Percentiles rank a stretch among this genome's conserved stretches.
Evolutionary conservation across 1,140 invertebrate species (phyloP).

Genomic region (Hydropsyche tenuis): DNA sequence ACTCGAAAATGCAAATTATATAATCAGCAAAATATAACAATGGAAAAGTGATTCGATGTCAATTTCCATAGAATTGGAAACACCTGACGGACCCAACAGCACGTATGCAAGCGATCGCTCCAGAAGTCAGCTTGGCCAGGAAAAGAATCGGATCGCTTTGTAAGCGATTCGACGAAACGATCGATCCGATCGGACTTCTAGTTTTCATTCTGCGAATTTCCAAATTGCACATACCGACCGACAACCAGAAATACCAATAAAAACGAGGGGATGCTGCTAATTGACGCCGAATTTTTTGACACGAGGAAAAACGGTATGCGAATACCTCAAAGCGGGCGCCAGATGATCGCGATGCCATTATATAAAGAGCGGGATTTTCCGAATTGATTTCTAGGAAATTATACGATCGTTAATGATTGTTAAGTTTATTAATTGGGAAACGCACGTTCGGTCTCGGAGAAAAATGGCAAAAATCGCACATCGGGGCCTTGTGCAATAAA

Average conservation of each 20-base stretch:
- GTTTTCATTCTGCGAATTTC: conserved; percentile 12
- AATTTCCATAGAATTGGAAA: no score
- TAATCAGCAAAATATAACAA: no score
- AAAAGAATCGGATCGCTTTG: conserved; percentile 32
- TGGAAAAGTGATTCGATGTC: background rate
- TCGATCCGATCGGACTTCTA: conserved; percentile 6
- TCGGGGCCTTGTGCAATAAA: background rate
- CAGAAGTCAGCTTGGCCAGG: conserved; percentile 7
- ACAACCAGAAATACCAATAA: no score
- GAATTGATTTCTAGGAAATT: no score
- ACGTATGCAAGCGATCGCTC: background rate
- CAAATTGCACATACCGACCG: conserved; percentile 12
- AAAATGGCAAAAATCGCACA: background rate
- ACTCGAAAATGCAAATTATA: no score
- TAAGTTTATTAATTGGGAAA: no score
- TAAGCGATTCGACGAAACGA: conserved; percentile 29
- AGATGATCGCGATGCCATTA: no score
- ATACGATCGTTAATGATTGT: no score
- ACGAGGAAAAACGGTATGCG: no score
- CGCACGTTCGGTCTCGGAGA: background rate
- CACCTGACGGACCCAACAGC: no score
- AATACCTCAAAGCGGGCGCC: no score
- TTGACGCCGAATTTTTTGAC: background rate
- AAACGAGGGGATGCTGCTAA: background rate
- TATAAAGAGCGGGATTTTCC: no score